phyloP scores from a whole-genome alignment of 2,113 vertebrate species.

The Erythrolamprus reginae region DNA sequence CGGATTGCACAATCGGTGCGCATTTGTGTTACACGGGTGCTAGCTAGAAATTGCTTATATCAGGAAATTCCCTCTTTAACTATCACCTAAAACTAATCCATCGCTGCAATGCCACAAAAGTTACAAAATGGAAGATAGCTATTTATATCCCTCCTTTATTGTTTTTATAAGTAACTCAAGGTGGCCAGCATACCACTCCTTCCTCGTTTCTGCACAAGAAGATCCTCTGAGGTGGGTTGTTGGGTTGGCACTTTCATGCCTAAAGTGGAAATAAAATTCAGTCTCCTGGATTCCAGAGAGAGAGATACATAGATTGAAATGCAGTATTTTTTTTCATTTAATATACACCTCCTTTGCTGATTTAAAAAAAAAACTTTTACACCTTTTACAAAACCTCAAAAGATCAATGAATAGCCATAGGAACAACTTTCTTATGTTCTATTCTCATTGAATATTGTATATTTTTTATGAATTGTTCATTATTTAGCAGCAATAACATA shows the following conservation, averaged over 20 bases:
- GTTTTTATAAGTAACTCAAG: background rate
- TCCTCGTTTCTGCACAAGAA: background rate
- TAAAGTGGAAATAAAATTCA: background rate
- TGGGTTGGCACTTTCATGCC: background rate
- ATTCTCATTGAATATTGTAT: background rate
- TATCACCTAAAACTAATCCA: background rate
- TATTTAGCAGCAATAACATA: background rate
- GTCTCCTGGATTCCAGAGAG: background rate
- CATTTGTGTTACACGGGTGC: background rate
- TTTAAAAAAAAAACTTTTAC: too few relatives aligned
- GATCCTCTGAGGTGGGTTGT: background rate
- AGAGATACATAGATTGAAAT: background rate
- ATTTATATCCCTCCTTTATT: background rate
- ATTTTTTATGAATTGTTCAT: background rate
- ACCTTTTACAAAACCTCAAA: background rate
- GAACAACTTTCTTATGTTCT: background rate
- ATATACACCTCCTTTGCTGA: background rate
- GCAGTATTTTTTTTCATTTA: background rate
- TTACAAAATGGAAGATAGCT: background rate
- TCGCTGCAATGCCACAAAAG: background rate
- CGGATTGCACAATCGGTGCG: background rate
- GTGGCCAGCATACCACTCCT: background rate
- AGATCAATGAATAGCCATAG: background rate
- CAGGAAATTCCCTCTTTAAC: background rate
- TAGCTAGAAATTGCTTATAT: background rate